Base-by-base conservation (phyloP, 2,113 vertebrate species). In the Varanus salvator region DNA sequence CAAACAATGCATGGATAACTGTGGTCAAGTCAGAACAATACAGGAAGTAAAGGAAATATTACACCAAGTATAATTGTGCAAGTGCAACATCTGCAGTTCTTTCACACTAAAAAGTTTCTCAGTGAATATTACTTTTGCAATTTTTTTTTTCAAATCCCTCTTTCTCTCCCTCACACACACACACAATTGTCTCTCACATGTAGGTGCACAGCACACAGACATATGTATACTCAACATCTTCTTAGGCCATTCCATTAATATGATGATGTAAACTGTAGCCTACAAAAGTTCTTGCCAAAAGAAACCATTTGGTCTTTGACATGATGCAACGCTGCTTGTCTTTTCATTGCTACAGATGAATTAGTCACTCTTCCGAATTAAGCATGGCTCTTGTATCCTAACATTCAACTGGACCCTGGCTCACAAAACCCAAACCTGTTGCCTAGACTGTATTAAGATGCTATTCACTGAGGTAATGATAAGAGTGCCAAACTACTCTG, bases 401-500 rank as follows among this genome's bases (percentile, higher is more conserved):
- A 25, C 48, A 85, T 89, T 50, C 12, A 48, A 64, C 9, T 64
- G 25, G 48, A 84, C 91, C n/a, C 80, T 84, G 89, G 52, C 48
- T 34, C 44, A 86, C 0, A 3, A 34, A 0, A 48, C 87, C 89
- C 84, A 93, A 91, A 93, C 77, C 66, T n/a, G 77, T 87, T 68
- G 80, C 74, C 4, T 52, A 72, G 75, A 48, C 57, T 85, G 84
- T 72, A 87, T 89, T 82, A 86, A 64, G 89, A 91, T n/a, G 87
- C 88, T 86, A 87, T 92, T 60, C 21, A 86, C 38, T 90, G 5
- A 76, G 87, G 82, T 74, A 54, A 4, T 44, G 19, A 88, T 86
- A 94, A 91, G 50, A 90, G 68, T 86, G 84, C 90, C 91, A 90
- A 93, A 92, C 90, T 86, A 72, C 87, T 89, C 90, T 77, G 93